Conservation (phyloP, 2,888 invertebrate species). For the Plebejus argus region DNA sequence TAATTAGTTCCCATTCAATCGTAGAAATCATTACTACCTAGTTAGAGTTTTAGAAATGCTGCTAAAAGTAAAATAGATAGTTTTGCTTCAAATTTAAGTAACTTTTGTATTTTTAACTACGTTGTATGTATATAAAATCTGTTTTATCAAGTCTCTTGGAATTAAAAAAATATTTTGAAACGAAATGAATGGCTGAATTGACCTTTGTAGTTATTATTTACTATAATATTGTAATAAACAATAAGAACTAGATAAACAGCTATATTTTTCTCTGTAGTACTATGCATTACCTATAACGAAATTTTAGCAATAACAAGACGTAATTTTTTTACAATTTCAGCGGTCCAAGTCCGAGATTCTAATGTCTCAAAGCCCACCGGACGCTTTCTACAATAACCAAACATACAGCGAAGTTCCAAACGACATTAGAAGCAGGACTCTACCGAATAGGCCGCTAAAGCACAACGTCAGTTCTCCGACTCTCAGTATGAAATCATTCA, state of each 20-base stretch:
- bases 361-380: constrained; percentile 68
- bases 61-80: neutral
- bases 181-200: neutral
- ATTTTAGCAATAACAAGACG: neutral
- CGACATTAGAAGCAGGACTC: constrained; percentile 48
- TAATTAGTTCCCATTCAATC: neutral
- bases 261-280: too few relatives aligned
- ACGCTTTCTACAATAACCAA: constrained; percentile 50
- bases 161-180: neutral
- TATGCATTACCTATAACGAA: too few relatives aligned
- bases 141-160: neutral
- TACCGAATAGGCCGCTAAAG: constrained; percentile 56
- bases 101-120: neutral
- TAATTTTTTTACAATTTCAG: constrained; percentile 54
- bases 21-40: neutral
- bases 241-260: too few relatives aligned
- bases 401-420: constrained; percentile 41
- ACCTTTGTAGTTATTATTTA: too few relatives aligned
- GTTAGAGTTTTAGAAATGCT: neutral
- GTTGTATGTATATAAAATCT: neutral
- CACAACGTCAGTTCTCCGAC: constrained; percentile 55
- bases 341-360: constrained; percentile 69
- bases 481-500: constrained; percentile 40
- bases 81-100: neutral
- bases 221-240: too few relatives aligned